These are phyloP conservation scores for Zosterops lateralis DNA, from an alignment of 2,113 vertebrate genomes.

Conservation along the genomic window DNA sequence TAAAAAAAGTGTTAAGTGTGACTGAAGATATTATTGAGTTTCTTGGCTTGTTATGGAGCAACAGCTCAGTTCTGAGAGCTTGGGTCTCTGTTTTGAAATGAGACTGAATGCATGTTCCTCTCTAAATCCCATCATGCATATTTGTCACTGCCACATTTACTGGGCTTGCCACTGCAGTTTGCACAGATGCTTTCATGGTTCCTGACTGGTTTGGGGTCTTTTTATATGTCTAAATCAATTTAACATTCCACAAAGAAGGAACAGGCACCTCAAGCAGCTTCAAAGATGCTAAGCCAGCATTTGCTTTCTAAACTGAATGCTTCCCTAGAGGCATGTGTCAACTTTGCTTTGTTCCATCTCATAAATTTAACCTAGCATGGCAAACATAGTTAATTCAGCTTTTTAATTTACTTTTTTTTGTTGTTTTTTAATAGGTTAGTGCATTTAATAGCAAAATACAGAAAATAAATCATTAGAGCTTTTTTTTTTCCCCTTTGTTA, in stretches of 20 bases:
- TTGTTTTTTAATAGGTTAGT: not conserved
- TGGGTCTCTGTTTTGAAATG: not conserved
- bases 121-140: not conserved
- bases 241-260: conserved; percentile 17
- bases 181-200: not conserved
- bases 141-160: not conserved
- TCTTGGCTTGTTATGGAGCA: not conserved
- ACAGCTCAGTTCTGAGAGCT: not conserved
- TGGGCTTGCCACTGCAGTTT: not conserved
- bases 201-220: not conserved
- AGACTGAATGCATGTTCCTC: not conserved
- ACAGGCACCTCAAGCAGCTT: conserved; percentile 29
- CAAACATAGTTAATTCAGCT: conserved; percentile 39
- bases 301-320: conserved; percentile 19
- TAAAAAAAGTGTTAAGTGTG: not conserved
- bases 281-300: conserved; percentile 15
- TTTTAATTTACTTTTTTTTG: not conserved
- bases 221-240: conserved; percentile 21
- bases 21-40: not conserved
- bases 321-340: conserved; percentile 11
- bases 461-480: not conserved
- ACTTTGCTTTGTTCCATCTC: conserved; percentile 48
- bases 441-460: not conserved
- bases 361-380: conserved; percentile 48
- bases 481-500: not conserved